Conservation (phyloP, 1,140 invertebrate genomes). For the Meloidogyne hapla region DNA sequence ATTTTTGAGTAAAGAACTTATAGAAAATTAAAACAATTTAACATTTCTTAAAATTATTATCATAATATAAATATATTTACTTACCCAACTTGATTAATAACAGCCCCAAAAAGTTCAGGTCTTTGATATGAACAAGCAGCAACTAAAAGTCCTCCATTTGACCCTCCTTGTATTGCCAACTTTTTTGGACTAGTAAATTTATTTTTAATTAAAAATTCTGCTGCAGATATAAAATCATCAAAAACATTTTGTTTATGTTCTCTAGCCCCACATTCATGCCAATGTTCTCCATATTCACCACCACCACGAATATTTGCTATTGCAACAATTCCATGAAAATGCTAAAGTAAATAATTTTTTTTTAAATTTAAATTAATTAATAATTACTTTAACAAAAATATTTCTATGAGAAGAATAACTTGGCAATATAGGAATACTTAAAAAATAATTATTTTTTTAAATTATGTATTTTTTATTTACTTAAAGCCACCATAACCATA, state of each 20-base stretch:
- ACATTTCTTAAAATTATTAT: no score
- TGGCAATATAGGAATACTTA: slow-evolving; percentile 82
- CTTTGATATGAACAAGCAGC: slow-evolving; percentile 87
- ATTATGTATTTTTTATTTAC: no score
- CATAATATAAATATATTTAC: slow-evolving; percentile 48
- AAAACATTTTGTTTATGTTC: slow-evolving; percentile 95
- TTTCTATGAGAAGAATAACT: slow-evolving; percentile 78
- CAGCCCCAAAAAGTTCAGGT: slow-evolving; percentile 88
- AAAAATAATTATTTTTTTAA: no score
- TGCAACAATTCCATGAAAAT: slow-evolving; percentile 83
- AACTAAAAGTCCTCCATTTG: slow-evolving; percentile 91
- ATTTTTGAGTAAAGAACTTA: no score
- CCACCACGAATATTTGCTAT: slow-evolving; percentile 92
- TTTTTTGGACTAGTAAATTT: slow-evolving; percentile 77
- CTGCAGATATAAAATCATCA: slow-evolving; percentile 92
- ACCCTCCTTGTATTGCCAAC: slow-evolving; percentile 85
- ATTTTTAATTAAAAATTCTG: slow-evolving; percentile 81
- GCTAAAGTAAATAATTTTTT: neutral
- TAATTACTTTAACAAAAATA: slow-evolving; percentile 80
- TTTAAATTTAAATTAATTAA: neutral
- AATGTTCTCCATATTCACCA: slow-evolving; percentile 86
- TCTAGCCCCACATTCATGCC: slow-evolving; percentile 88
- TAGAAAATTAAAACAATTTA: no score
- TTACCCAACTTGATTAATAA: slow-evolving; percentile 85
- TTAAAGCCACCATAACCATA: slow-evolving; percentile 82